These are phyloP conservation scores for Diabrotica undecimpunctata DNA, from an alignment of 1,140 invertebrate species.

Conservation along the genomic window DNA sequence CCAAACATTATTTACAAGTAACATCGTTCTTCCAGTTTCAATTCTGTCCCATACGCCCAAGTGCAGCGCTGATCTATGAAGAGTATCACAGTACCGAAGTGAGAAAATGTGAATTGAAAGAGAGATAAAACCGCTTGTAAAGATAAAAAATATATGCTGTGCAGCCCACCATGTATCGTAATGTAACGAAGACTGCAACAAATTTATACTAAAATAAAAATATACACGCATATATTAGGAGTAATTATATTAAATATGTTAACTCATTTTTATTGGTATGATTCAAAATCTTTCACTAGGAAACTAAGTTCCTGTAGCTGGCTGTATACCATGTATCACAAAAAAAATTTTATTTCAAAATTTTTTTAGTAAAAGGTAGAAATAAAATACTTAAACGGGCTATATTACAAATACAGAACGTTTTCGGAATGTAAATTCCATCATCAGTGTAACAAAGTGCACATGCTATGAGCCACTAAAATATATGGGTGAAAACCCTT, in stretches of 20 bases:
- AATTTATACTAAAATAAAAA: conserved; percentile 32
- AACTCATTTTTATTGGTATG: not conserved
- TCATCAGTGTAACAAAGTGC: too few species aligned
- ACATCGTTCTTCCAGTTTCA: conserved; percentile 46
- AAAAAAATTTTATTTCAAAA: too few species aligned
- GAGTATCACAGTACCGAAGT: conserved; percentile 76
- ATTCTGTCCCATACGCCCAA: conserved; percentile 81
- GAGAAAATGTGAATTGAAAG: conserved; percentile 71
- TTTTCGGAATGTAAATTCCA: too few species aligned
- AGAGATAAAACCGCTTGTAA: conserved; percentile 77
- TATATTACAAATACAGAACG: too few species aligned
- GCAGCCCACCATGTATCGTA: conserved; percentile 82
- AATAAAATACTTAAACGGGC: too few species aligned
- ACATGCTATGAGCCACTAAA: too few species aligned
- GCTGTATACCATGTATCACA: too few species aligned
- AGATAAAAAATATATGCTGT: conserved; percentile 79
- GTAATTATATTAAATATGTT: too few species aligned
- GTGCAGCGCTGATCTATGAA: conserved; percentile 86
- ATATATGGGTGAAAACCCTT: too few species aligned
- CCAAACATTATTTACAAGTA: conserved; percentile 65
- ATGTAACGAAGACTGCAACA: conserved; percentile 71
- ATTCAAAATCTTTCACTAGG: too few species aligned
- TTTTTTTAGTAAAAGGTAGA: too few species aligned
- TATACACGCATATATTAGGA: conserved; percentile 1
- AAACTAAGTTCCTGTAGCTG: too few species aligned